Conservation (phyloP, 1,140 invertebrate genomes). For the Papilio glaucus region DNA sequence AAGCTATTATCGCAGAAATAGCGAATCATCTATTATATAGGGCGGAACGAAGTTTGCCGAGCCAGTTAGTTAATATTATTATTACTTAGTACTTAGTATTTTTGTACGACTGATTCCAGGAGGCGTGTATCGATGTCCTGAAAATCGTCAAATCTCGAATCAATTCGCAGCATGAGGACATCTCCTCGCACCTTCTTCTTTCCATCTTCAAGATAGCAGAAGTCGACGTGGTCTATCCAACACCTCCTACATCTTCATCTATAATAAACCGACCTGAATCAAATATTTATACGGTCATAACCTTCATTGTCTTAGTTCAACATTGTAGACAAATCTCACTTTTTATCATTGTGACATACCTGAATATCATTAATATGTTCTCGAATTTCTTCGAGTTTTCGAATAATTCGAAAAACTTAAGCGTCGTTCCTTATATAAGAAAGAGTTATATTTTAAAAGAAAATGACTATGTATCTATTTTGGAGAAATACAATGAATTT, state of each 20-base stretch:
- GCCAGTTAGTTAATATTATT: too few relatives aligned
- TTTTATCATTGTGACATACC: slow-evolving; percentile 40
- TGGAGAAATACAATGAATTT: slow-evolving; percentile 75
- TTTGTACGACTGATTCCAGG: slow-evolving; percentile 84
- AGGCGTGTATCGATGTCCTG: slow-evolving; percentile 91
- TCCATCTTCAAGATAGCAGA: slow-evolving; percentile 97
- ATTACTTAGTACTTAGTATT: too few relatives aligned
- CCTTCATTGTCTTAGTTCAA: slow-evolving; percentile 61
- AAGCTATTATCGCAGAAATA: too few relatives aligned
- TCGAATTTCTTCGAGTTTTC: slow-evolving; percentile 64
- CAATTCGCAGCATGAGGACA: slow-evolving; percentile 91
- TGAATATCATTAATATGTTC: slow-evolving; percentile 69
- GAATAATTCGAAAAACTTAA: slow-evolving; percentile 47
- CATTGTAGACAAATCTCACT: slow-evolving; percentile 53
- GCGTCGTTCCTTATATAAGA: slow-evolving; percentile 60
- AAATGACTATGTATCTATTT: slow-evolving; percentile 75
- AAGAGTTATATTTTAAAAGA: slow-evolving; percentile 72
- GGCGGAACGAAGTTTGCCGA: too few relatives aligned
- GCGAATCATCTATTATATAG: too few relatives aligned
- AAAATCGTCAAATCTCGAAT: slow-evolving; percentile 92
- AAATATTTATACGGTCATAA: slow-evolving; percentile 62
- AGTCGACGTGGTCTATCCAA: slow-evolving; percentile 89
- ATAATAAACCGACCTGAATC: slow-evolving; percentile 52
- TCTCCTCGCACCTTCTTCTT: slow-evolving; percentile 92
- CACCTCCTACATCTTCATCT: slow-evolving; percentile 70